Base-by-base conservation (phyloP, 2,888 invertebrate genomes). In the Nomada ferruginata region DNA sequence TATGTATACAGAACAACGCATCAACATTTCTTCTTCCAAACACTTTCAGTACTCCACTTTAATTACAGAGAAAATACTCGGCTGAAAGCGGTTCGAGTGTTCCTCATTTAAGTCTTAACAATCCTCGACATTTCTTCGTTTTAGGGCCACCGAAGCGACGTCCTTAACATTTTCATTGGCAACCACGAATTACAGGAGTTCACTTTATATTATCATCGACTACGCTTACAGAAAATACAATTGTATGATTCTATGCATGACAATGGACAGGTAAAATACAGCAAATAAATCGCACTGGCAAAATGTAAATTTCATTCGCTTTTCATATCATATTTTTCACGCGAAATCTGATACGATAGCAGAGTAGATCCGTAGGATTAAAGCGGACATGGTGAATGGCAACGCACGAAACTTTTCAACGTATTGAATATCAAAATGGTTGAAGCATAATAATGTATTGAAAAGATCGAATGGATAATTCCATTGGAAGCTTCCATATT, bases 61-160 rank as follows among this genome's bases (percentile, higher is more conserved):
- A 81, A 82, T 82, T 81, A 76, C 75, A 44, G n/a, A 50, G 76
- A 82, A 75, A 75, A 75, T 59, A 71, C 82, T 82, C 63, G 52
- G n/a, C 20, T 15, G n/a, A 15, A 59, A 75, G 75, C 52, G 64
- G 29, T 71, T 71, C 57, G 57, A 82, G 81, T 61, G 70, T 70
- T 36, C 82, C 81, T 71, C 66, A 55, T 61, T 61, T 57, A n/a
- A 52, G 70, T 18, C 36, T 26, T 60, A 76, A 69, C 77, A 20
- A 36, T 44, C 47, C 57, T 55, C 65, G 26, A 55, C 55, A 52
- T 70, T 57, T 42, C 20, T n/a, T 50, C 23, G 36, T 81, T 47
- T 61, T 15, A 55, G 23, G 53, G 26, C 18, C n/a, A 7, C 36
- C 7, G 7, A 36, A 36, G 36, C 36, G 36, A 5, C 23, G 23